Evolutionary conservation across 2,797 vertebrate species (phyloP), one percentile per base, ranked within the genome.

Genomic region (Sus cebifrons): DNA sequence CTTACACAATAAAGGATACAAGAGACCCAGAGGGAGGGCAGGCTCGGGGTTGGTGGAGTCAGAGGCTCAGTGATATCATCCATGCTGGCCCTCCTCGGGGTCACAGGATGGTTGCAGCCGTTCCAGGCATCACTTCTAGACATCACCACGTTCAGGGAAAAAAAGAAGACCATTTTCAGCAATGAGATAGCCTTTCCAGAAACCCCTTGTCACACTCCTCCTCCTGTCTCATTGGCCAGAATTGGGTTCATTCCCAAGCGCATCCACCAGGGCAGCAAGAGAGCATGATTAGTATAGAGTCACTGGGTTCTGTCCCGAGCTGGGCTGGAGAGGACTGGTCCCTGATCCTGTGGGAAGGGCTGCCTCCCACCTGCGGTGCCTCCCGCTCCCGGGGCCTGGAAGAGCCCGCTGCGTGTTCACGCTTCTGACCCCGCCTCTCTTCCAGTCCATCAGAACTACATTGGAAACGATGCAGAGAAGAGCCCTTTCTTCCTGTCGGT

Each of bases 401-500:
- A n/a, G 74, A 44, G 25, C 60, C 85, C 11, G 9, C 12, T 20
- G 2, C 4, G 1, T 64, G 8, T 54, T 89, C 73, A 18, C 64
- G 17, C 4, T 67, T 83, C 44, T 79, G 23, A 75, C 58, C 73
- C 67, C 27, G 3, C 98, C 95, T 98, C 16, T 95, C 88, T 93
- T 92, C 54, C 98, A 99, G 99, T 99, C 97, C 99, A 99, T 98
- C 99, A 99, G 97, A 99, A 99, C 98, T 99, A 99, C 40, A 98
- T 99, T 95, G 99, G 99, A 17, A 99, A 99, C 0, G 99, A 99
- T 79, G 99, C 99, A 16, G 99, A 99, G 97, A 99, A 99, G 98
- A 99, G 99, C 97, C 99, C 99, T 65, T 99, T 99, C 98, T 99
- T 99, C 98, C 98, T 99, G 96, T 99, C 99, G 0, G 99, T 99